Base-by-base conservation (phyloP, 2,888 invertebrate species). In the Agrochola lychnidis region DNA sequence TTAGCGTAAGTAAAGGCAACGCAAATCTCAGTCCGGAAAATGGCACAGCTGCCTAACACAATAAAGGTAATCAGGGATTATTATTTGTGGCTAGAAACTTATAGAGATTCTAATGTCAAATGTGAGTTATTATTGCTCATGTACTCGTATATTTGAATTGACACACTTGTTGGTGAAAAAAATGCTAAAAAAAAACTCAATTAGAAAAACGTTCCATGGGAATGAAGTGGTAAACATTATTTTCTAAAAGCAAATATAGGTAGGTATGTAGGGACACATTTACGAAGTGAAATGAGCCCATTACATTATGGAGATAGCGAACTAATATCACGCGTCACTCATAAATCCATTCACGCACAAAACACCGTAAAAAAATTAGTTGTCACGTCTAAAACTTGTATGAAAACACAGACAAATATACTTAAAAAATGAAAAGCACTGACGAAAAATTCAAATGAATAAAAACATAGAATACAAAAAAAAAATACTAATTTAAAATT, bases 281-380 rank as follows among this genome's bases (percentile, higher is more conserved):
- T 64, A 66, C 63, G 53, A 76, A 78, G 72, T 82, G 83, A 87
- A 88, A 88, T 85, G 84, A 84, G 79, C 83, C 86, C 89, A 91
- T 92, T 83, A 89, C 91, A 93, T 94, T 94, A 94, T 91, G 92
- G 90, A 91, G 88, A 93, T 92, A 85, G 87, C 83, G 86, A 83
- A 87, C 85, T 83, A 86, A 77, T 77, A 87, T 85, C 84, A 89
- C 85, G 80, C 90, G 81, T 87, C 87, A 86, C 80, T 86, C 84
- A 76, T 80, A 85, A 77, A 76, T 79, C 67, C 68, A 70, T 74
- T 89, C 90, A 90, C 89, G 88, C 89, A 89, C 84, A 85, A 81
- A 86, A 71, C 69, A 78, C 73, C 64, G 76, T 75, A 73, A 77
- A 73, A 77, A 62, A 83, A 73, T 73, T 57, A 5, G n/a, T 62